Evolutionary conservation across 2,113 vertebrate genomes (phyloP).

Genomic region (Theropithecus gelada): DNA sequence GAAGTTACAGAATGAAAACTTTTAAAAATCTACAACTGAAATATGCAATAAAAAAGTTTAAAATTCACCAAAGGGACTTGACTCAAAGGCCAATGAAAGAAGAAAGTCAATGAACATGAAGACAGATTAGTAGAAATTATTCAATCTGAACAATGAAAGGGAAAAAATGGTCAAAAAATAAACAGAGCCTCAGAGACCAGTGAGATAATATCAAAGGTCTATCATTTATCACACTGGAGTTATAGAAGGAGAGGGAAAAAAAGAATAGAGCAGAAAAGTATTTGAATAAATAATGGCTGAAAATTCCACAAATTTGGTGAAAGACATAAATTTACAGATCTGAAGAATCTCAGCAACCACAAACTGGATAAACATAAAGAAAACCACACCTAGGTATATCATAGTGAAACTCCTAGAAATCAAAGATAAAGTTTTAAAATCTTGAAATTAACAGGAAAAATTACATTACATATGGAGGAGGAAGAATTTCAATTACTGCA

Average conservation of each 20-base stretch:
- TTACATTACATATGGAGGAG: neutral
- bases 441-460: neutral
- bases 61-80: neutral
- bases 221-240: neutral
- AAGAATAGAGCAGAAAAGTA: neutral
- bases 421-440: neutral
- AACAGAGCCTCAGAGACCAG: neutral
- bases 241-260: neutral
- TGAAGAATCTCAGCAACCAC: neutral
- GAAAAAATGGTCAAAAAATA: neutral
- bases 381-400: neutral
- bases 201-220: neutral
- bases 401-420: neutral
- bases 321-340: conserved; percentile 21
- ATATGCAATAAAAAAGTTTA: neutral
- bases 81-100: neutral
- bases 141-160: neutral
- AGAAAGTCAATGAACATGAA: neutral
- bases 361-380: neutral
- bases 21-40: neutral
- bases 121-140: neutral
- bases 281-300: neutral
- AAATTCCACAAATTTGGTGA: neutral
- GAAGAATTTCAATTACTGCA: neutral
- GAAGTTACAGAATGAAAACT: neutral